Percentiles rank a stretch among this genome's conserved stretches.
These are phyloP conservation scores for Drosophila nannoptera DNA, from an alignment of 1,140 invertebrate genomes.

Conservation along the genomic window DNA sequence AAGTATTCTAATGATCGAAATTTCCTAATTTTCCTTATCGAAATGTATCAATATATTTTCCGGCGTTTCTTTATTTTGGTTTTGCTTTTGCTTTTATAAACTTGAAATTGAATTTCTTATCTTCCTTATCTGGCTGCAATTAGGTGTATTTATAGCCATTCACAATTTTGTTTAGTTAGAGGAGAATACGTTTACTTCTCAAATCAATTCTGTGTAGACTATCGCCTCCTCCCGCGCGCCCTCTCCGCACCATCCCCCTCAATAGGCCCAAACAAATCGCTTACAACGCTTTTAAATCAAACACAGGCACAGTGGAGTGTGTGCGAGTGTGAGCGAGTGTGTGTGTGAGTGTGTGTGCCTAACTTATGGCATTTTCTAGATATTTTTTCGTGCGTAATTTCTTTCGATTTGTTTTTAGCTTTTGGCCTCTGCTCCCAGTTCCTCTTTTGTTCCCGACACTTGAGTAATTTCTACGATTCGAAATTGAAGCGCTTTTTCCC, in stretches of 20 bases:
- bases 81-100: not conserved
- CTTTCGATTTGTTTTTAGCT: slow-evolving; percentile 31
- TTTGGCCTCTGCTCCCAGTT: slow-evolving; percentile 18
- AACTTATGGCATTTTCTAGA: slow-evolving; percentile 77
- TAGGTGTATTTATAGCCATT: slow-evolving; percentile 5
- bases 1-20: not conserved
- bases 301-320: slow-evolving; percentile 15
- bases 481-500: slow-evolving; percentile 49
- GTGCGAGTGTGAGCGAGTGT: slow-evolving; percentile 21
- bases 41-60: not conserved
- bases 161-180: slow-evolving; percentile 17
- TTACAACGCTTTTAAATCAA: slow-evolving; percentile 59
- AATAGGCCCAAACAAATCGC: slow-evolving; percentile 58
- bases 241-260: not conserved
- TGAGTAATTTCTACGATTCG: slow-evolving; percentile 63
- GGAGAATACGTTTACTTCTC: slow-evolving; percentile 19
- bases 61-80: not conserved
- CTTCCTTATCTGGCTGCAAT: not conserved
- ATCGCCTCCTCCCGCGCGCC: slow-evolving; percentile 1
- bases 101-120: slow-evolving; percentile 3
- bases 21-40: too few species aligned
- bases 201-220: slow-evolving; percentile 10
- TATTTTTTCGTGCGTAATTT: slow-evolving; percentile 77
- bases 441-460: slow-evolving; percentile 46
- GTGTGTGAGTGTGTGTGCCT: slow-evolving; percentile 29